Conservation (phyloP, 2,797 vertebrate species). For the Gymnocypris eckloni region DNA sequence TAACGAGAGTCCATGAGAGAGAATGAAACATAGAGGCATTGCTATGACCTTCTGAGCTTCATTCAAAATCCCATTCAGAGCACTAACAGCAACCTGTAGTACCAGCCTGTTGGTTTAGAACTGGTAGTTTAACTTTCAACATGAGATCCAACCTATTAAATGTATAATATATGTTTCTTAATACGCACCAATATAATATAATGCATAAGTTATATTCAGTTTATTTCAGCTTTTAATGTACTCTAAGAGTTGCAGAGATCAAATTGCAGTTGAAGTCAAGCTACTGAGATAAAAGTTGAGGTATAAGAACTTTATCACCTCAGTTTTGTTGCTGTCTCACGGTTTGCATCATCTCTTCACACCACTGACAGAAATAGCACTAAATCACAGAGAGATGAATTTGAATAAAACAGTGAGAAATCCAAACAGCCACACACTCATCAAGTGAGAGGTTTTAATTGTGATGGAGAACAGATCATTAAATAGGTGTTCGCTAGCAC, state of each 20-base stretch:
- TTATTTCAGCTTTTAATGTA: neutral
- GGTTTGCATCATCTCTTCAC: constrained; percentile 41
- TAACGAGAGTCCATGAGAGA: neutral
- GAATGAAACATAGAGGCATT: neutral
- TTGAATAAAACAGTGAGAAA: constrained; percentile 37
- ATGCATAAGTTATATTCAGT: neutral
- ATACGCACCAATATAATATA: neutral
- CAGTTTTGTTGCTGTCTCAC: constrained; percentile 23
- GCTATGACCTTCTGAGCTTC: constrained; percentile 9
- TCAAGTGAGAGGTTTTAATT: constrained; percentile 34
- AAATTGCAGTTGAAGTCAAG: neutral
- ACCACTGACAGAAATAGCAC: constrained; percentile 41
- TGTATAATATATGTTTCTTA: neutral
- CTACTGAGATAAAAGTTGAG: constrained; percentile 16
- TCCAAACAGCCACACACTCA: neutral
- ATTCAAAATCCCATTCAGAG: constrained; percentile 15
- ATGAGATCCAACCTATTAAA: neutral
- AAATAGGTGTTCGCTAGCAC: constrained; percentile 6
- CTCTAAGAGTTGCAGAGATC: constrained; percentile 5
- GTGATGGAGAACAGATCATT: constrained; percentile 14
- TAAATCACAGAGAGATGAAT: constrained; percentile 14
- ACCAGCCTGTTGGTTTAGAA: neutral
- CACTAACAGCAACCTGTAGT: neutral
- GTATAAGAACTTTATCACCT: neutral
- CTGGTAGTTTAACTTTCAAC: neutral